phyloP scores from a whole-genome alignment of 2,888 invertebrate genomes.

The Acanthosepion pharaonis region DNA sequence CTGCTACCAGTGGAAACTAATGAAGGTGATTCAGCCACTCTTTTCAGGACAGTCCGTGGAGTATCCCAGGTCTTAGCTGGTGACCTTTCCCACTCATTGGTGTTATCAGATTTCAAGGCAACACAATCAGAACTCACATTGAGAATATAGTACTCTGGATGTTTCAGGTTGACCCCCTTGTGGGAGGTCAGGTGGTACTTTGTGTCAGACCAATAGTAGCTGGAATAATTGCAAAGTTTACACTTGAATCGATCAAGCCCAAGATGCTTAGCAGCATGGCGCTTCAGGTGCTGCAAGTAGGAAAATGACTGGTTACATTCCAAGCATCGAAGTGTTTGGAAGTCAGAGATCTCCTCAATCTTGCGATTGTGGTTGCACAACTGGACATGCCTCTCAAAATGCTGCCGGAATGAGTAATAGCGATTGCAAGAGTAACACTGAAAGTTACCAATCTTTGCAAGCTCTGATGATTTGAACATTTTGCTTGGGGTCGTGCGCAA shows the following conservation, averaged over 20 bases:
- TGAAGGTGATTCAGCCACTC: not conserved
- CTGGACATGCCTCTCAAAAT: slow-evolving; percentile 45
- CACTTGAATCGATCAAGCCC: slow-evolving; percentile 44
- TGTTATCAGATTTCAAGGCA: not conserved
- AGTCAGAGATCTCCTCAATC: slow-evolving; percentile 41
- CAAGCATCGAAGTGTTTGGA: slow-evolving; percentile 34
- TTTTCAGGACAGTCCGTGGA: not conserved
- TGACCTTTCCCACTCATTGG: not conserved
- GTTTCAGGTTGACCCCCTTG: not conserved
- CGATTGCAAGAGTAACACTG: slow-evolving; percentile 43
- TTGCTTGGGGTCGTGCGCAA: not conserved
- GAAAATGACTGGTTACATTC: slow-evolving; percentile 38
- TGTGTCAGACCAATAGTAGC: slow-evolving; percentile 43
- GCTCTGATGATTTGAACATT: slow-evolving; percentile 40
- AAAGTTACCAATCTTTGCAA: slow-evolving; percentile 36
- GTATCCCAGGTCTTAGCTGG: not conserved
- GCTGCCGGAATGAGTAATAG: slow-evolving; percentile 40
- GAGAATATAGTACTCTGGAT: slow-evolving; percentile 38
- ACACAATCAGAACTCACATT: slow-evolving; percentile 22
- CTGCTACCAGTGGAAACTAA: not conserved
- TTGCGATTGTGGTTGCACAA: slow-evolving; percentile 40
- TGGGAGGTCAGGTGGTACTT: slow-evolving; percentile 40
- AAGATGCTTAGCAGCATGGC: slow-evolving; percentile 43
- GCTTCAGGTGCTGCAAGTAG: slow-evolving; percentile 34
- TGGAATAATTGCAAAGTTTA: slow-evolving; percentile 38